Percentiles rank a stretch among this genome's conserved stretches.
These are phyloP conservation scores for Eristalis tenax DNA, from an alignment of 2,888 invertebrate genomes.

Conservation along the genomic window DNA sequence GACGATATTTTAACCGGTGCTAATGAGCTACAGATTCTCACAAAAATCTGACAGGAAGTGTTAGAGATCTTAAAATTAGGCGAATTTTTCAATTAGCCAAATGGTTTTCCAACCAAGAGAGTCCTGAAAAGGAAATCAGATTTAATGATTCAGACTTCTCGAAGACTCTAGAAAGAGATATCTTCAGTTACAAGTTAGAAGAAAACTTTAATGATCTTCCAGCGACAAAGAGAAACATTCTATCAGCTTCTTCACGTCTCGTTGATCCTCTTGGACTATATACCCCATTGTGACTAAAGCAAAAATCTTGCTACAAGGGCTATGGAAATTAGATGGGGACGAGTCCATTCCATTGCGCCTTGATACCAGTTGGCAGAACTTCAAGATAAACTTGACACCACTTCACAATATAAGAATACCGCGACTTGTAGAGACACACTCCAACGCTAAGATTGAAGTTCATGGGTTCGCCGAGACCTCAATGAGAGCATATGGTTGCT, in stretches of 20 bases:
- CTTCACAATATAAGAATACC: slow-evolving; percentile 10
- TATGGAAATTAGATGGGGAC: too few relatives aligned
- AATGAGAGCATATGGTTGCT: slow-evolving; percentile 6
- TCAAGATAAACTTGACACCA: neutral
- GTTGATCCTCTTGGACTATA: slow-evolving; percentile 32
- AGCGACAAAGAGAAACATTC: too few relatives aligned
- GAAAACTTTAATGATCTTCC: neutral
- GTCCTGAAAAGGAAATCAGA: slow-evolving; percentile 21
- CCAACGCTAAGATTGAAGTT: neutral
- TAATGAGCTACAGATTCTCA: neutral
- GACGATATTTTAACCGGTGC: too few relatives aligned
- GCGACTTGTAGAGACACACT: slow-evolving; percentile 13
- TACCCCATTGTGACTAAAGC: too few relatives aligned
- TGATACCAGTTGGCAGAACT: too few relatives aligned
- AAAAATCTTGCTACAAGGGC: too few relatives aligned
- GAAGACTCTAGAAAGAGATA: slow-evolving; percentile 25
- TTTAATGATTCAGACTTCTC: slow-evolving; percentile 26
- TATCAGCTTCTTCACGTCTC: too few relatives aligned
- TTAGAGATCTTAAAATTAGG: slow-evolving; percentile 7
- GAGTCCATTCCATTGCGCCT: too few relatives aligned
- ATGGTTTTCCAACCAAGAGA: neutral
- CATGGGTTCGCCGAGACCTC: slow-evolving; percentile 7
- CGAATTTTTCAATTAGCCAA: slow-evolving; percentile 25
- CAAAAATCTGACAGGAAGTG: slow-evolving; percentile 4
- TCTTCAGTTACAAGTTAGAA: neutral